Conservation (phyloP, 2,113 vertebrate genomes). For the Prionailurus viverrinus region DNA sequence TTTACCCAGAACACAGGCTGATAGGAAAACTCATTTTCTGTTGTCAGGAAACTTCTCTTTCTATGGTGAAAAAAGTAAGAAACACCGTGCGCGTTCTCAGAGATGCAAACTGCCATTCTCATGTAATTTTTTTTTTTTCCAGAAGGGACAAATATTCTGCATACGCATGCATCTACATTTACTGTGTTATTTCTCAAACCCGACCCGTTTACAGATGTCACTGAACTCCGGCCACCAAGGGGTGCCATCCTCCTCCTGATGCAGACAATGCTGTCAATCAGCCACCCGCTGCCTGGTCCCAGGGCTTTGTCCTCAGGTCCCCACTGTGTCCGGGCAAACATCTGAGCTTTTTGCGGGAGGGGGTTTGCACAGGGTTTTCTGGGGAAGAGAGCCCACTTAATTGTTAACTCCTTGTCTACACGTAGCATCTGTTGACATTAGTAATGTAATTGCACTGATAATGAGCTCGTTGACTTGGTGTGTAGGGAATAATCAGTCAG, state of each 20-base stretch:
- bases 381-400: conserved; percentile 57
- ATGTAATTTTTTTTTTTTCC: neutral
- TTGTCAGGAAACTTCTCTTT: neutral
- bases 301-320: neutral
- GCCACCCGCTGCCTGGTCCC: too few relatives aligned
- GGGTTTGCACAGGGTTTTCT: neutral
- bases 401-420: conserved; percentile 91
- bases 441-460: conserved; percentile 95
- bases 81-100: neutral
- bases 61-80: neutral
- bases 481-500: conserved; percentile 95
- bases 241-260: fast-evolving
- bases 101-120: neutral
- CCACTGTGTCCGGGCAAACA: fast-evolving
- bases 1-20: neutral
- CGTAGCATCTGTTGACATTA: conserved; percentile 95
- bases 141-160: neutral
- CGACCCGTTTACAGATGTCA: neutral
- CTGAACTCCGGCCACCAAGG: fast-evolving
- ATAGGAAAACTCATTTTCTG: neutral
- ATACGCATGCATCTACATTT: fast-evolving
- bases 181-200: neutral
- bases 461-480: conserved; percentile 96
- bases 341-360: conserved; percentile 46
- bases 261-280: neutral